Conservation (phyloP, 2,888 invertebrate species). For the Pterostichus madidus region DNA sequence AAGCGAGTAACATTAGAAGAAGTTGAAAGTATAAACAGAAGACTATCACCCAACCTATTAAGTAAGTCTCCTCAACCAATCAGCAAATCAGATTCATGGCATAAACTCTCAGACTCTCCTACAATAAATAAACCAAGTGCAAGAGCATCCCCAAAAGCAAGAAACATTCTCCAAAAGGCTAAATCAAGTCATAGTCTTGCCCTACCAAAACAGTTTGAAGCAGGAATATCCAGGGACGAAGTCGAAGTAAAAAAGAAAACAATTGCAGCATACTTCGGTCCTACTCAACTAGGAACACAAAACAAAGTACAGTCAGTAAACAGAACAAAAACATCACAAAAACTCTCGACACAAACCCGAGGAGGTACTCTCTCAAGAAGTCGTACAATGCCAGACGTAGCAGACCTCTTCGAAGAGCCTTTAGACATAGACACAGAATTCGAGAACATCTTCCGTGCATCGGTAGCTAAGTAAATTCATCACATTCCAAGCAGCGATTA, state of each 20-base stretch:
- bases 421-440: conserved; percentile 93
- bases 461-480: conserved; percentile 47
- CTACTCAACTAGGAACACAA: conserved; percentile 30
- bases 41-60: not conserved
- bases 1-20: conserved; percentile 30
- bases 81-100: conserved; percentile 90
- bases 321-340: conserved; percentile 78
- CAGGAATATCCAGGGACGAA: conserved; percentile 84
- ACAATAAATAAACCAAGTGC: conserved; percentile 73
- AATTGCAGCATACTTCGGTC: conserved; percentile 86
- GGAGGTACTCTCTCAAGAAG: conserved; percentile 81
- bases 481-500: conserved; percentile 18
- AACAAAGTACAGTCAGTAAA: conserved; percentile 73
- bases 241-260: conserved; percentile 85
- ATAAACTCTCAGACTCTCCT: conserved; percentile 77
- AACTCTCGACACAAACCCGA: conserved; percentile 74
- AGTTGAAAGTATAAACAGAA: conserved; percentile 36
- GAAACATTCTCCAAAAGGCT: conserved; percentile 79
- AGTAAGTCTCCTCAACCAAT: conserved; percentile 73
- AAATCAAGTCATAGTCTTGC: conserved; percentile 88
- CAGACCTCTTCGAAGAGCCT: conserved; percentile 85
- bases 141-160: conserved; percentile 77
- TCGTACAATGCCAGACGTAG: conserved; percentile 87
- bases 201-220: conserved; percentile 90
- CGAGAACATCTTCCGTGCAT: conserved; percentile 85